A percentile compares a stretch with the other conserved stretches of the same genome.
Conservation (phyloP, 1,140 invertebrate species). For the Eupristina koningsbergeri region DNA sequence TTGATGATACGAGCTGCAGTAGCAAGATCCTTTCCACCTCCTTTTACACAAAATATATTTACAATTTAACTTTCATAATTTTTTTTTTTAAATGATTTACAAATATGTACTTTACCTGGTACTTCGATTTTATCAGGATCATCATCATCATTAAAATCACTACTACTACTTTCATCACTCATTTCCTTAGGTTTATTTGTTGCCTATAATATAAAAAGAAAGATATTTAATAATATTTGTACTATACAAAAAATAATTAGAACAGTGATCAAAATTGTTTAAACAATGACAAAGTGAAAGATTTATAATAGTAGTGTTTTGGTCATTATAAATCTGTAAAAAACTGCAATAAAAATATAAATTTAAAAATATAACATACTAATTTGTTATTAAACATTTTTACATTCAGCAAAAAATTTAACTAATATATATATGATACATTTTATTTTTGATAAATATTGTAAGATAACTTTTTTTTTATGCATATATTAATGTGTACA, state of each 20-base stretch:
- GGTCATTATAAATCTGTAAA: too few relatives aligned
- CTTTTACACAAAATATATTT: constrained; percentile 67
- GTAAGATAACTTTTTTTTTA: too few relatives aligned
- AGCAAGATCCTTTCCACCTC: constrained; percentile 85
- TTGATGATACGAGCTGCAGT: constrained; percentile 72
- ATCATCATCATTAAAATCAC: constrained; percentile 89
- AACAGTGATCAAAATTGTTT: background rate
- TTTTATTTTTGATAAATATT: too few relatives aligned
- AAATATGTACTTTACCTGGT: constrained; percentile 76
- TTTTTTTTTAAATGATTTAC: constrained; percentile 8
- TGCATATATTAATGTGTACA: too few relatives aligned
- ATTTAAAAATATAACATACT: too few relatives aligned
- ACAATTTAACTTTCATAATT: background rate
- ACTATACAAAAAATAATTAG: background rate
- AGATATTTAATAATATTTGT: background rate
- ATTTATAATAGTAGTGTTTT: too few relatives aligned
- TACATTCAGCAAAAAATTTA: too few relatives aligned
- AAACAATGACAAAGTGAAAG: background rate
- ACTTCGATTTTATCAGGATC: constrained; percentile 93
- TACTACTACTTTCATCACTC: constrained; percentile 80
- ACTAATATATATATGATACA: too few relatives aligned
- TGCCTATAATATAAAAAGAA: background rate
- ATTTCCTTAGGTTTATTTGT: background rate
- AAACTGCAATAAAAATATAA: too few relatives aligned
- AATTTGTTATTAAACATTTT: too few relatives aligned